Evolutionary conservation across 2,888 invertebrate genomes (phyloP).

Genomic region (Heliconius ismenius): DNA sequence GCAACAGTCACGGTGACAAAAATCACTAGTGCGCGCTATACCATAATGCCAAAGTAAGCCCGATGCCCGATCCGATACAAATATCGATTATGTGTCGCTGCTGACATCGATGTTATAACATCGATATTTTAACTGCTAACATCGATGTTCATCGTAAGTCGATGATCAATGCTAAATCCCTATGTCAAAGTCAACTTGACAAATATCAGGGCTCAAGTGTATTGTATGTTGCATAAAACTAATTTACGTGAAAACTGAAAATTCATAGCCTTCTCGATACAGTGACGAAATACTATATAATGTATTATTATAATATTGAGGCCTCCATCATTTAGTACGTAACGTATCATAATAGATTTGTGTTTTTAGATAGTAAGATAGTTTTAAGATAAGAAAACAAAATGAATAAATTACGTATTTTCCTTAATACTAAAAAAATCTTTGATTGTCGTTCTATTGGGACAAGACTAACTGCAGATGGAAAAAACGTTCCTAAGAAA

Average conservation of each 20-base stretch:
- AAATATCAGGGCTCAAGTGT: not conserved
- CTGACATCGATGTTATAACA: too few relatives aligned
- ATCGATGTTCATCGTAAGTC: too few relatives aligned
- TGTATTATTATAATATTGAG: not conserved
- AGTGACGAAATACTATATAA: not conserved
- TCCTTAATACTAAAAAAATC: constrained; percentile 53
- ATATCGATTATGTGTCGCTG: too few relatives aligned
- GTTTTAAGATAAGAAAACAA: constrained; percentile 20
- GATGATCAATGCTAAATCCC: too few relatives aligned
- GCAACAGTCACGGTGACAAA: too few relatives aligned
- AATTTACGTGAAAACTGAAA: constrained; percentile 5
- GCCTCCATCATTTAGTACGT: not conserved
- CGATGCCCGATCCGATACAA: too few relatives aligned
- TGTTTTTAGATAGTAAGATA: not conserved
- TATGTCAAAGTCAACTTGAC: not conserved
- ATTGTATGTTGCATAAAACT: not conserved
- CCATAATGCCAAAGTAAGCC: too few relatives aligned
- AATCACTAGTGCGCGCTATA: too few relatives aligned
- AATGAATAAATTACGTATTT: constrained; percentile 61
- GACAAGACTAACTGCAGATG: constrained; percentile 65
- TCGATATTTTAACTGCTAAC: too few relatives aligned
- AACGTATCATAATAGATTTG: not conserved
- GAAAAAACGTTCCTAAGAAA: constrained; percentile 73
- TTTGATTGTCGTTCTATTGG: constrained; percentile 57
- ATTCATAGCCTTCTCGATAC: constrained; percentile 34